Conservation (phyloP, 2,113 vertebrate species). For the Actinemys pallida region DNA sequence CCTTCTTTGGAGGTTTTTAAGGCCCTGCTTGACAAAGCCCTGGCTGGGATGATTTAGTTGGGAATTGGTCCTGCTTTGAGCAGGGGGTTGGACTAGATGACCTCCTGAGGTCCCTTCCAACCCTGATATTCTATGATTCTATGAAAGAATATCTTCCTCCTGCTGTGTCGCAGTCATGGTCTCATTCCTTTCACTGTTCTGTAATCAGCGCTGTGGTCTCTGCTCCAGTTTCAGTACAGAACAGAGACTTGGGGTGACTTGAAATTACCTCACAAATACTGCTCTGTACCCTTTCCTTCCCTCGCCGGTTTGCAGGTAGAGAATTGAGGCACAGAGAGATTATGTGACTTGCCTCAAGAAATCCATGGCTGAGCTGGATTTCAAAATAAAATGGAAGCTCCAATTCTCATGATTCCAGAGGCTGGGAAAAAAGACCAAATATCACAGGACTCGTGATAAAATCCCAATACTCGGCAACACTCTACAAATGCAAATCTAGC, state of each 20-base stretch:
- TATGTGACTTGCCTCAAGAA: neutral
- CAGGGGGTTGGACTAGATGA: too few relatives aligned
- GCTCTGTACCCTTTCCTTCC: neutral
- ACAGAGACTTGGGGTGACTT: neutral
- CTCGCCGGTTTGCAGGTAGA: neutral
- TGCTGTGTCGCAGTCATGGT: neutral
- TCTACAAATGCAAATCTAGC: neutral
- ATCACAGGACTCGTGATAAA: neutral
- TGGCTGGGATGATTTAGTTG: too few relatives aligned
- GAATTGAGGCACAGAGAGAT: neutral
- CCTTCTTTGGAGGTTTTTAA: too few relatives aligned
- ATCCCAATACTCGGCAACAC: neutral
- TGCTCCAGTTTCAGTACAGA: neutral
- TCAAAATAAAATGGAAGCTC: neutral
- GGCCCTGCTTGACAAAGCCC: too few relatives aligned
- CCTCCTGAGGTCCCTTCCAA: too few relatives aligned
- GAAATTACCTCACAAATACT: neutral
- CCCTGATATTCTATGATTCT: too few relatives aligned
- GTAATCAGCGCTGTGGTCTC: neutral
- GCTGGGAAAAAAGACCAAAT: neutral
- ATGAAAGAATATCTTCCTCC: neutral
- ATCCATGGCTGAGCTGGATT: neutral
- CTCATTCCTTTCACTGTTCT: neutral
- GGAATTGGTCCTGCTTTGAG: too few relatives aligned
- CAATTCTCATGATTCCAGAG: neutral